Base-by-base conservation (phyloP, 2,888 invertebrate genomes). In the Pseudanteris insignis region DNA sequence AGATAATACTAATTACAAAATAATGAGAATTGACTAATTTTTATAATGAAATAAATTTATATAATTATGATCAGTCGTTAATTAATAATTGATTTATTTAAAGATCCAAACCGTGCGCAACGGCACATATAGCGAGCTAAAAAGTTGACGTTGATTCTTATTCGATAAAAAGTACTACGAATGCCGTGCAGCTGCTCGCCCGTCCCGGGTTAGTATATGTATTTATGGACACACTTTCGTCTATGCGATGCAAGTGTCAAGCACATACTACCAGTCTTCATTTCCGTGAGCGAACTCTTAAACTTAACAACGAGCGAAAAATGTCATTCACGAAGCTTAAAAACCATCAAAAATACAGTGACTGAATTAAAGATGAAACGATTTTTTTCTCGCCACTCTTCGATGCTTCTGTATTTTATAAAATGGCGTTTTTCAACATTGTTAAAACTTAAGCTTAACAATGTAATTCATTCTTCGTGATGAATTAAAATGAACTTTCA, bases 141-240 rank as follows among this genome's bases (percentile, higher is more conserved):
- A 46, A 47, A 46, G 36, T 36, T 10, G 26, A 50, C 40, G 34
- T 32, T 24, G 32, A 53, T 59, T 51, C 30, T 53, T 33, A 46
- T 15, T 34, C 46, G 59, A 53, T 51, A 38, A 51, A 59, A 41
- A 59, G 51, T 46, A 38, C 33, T 24, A 26, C 41, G 47, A 53
- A 48, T 54, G 53, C 43, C 29, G 41, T 33, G 28, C 53, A 53
- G 59, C 46, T 55, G 55, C 44, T 37, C n/a, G 24, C 41, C 33
- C 9, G n/a, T 41, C 37, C 36, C 37, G 43, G 47, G 60, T 47
- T 54, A 37, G 43, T 47, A 43, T 47, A 37, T 36, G 62, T 62
- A 62, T 62, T 62, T 57, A 62, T 62, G 62, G 62, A 62, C 43
- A 57, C 44, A 46, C 37, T 40, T 44, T 46, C 51, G 51, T 57